These are phyloP conservation scores for Nebria ingens DNA, from an alignment of 1,140 invertebrate genomes.

Conservation along the genomic window DNA sequence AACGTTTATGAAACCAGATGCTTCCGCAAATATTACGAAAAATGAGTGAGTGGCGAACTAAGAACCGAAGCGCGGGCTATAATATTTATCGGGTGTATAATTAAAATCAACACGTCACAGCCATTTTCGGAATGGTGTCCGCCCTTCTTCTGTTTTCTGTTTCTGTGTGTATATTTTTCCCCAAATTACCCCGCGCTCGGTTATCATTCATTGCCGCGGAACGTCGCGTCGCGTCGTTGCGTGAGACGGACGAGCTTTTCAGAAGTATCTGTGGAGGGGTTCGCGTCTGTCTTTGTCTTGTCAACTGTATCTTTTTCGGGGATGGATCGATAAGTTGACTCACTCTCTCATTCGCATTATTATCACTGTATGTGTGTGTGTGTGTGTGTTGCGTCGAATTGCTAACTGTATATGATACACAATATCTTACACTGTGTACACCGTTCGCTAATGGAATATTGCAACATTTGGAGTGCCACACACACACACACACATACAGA, in stretches of 20 bases:
- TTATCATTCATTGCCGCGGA: constrained; percentile 2
- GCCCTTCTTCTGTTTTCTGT: background rate
- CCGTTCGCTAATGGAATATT: background rate
- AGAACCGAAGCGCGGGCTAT: too few relatives aligned
- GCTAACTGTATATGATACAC: background rate
- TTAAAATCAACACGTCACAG: background rate
- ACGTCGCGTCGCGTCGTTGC: background rate
- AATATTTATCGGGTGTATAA: constrained; percentile 1
- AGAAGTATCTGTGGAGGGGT: background rate
- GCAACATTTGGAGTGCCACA: background rate
- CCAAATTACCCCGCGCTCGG: too few relatives aligned
- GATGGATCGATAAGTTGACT: background rate
- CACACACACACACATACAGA: too few relatives aligned
- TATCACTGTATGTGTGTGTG: too few relatives aligned
- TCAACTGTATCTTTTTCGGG: constrained; percentile 3
- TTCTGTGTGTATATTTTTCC: background rate
- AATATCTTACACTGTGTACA: background rate
- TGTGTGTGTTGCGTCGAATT: background rate
- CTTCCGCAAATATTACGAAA: too few relatives aligned
- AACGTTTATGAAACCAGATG: too few relatives aligned
- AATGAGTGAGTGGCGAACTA: too few relatives aligned
- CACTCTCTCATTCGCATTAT: background rate
- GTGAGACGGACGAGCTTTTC: background rate
- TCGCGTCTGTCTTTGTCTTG: constrained; percentile 2
- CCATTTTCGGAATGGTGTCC: background rate